Conservation (phyloP, 2,797 vertebrate species). For the Premnoplex brunnescens region DNA sequence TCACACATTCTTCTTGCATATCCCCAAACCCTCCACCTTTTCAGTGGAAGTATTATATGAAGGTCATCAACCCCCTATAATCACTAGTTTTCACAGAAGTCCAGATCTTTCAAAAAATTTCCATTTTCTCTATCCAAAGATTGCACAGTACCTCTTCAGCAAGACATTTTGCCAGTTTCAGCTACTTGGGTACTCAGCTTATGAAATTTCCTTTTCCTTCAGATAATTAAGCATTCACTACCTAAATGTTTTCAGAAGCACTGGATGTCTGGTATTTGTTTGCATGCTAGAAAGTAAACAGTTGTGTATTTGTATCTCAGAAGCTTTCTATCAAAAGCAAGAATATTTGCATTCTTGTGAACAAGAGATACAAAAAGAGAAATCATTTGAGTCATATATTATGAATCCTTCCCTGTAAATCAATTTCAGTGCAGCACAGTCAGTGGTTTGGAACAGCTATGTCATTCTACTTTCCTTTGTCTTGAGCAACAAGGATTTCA, state of each 20-base stretch:
- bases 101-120: not conserved
- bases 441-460: not conserved
- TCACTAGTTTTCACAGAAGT: not conserved
- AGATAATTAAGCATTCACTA: not conserved
- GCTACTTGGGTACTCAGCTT: not conserved
- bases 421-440: not conserved
- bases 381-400: not conserved
- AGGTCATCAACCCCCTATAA: not conserved
- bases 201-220: not conserved
- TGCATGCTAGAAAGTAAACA: not conserved
- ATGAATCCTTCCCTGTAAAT: not conserved
- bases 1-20: not conserved
- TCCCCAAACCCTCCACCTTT: not conserved
- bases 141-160: not conserved
- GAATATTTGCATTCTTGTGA: not conserved
- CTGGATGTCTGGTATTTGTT: not conserved
- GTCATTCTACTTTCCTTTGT: not conserved
- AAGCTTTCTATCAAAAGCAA: not conserved
- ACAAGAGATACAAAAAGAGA: not conserved
- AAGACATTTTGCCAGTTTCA: not conserved
- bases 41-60: not conserved
- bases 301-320: not conserved
- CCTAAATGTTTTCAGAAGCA: not conserved
- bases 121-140: not conserved
- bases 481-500: not conserved